Conservation (phyloP, 2,888 invertebrate species). For the Rhagonycha fulva region DNA sequence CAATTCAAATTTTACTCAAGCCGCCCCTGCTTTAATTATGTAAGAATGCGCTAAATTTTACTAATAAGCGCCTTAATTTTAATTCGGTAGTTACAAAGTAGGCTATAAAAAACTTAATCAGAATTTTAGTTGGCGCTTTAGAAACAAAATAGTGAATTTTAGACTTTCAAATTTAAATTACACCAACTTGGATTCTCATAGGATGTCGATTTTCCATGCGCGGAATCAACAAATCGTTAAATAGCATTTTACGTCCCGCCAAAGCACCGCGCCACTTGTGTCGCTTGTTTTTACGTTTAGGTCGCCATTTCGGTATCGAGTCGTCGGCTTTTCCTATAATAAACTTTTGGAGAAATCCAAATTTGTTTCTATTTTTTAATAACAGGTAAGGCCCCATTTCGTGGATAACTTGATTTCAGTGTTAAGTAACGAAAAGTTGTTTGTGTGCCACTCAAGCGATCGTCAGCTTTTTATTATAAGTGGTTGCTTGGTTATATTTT, state of each 20-base stretch:
- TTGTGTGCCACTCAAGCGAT: not conserved
- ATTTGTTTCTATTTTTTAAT: not conserved
- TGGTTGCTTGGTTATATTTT: not conserved
- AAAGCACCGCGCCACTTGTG: not conserved
- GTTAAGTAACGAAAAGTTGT: not conserved
- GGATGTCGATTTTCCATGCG: not conserved
- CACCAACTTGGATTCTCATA: not conserved
- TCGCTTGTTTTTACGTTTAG: not conserved
- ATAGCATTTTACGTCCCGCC: not conserved
- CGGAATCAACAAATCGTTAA: conserved; percentile 1
- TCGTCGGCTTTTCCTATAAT: not conserved
- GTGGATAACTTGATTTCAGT: not conserved
- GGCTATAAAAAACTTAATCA: not conserved
- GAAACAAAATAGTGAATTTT: not conserved
- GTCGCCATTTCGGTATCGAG: not conserved
- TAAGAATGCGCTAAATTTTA: not conserved
- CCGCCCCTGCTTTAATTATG: not conserved
- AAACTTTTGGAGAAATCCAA: not conserved
- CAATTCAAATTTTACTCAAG: not conserved
- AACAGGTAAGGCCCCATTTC: not conserved
- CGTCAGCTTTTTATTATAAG: not conserved
- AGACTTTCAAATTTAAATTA: not conserved
- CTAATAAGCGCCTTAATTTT: not conserved
- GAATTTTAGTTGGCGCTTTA: not conserved
- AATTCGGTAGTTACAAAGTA: not conserved